These are phyloP conservation scores for Suricata suricatta DNA, from an alignment of 2,113 vertebrate genomes.

Conservation along the genomic window DNA sequence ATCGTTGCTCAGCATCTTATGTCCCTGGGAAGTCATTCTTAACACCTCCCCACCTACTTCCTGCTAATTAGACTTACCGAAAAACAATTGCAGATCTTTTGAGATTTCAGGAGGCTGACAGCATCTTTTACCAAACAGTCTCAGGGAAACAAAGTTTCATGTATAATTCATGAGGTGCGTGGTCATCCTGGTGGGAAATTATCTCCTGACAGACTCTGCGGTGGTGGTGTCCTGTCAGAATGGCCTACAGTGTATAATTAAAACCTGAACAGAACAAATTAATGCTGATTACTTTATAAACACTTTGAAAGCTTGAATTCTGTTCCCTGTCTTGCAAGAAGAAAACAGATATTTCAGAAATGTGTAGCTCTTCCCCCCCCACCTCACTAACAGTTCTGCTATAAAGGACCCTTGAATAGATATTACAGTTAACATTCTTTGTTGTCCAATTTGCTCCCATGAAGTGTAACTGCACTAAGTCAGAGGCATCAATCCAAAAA, in stretches of 20 bases:
- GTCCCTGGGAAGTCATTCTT: slow-evolving; percentile 76
- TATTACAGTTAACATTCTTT: slow-evolving; percentile 73
- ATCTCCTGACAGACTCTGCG: slow-evolving; percentile 86
- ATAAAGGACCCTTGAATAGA: slow-evolving; percentile 71
- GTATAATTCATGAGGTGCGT: slow-evolving; percentile 87
- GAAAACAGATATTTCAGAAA: slow-evolving; percentile 82
- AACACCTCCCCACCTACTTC: slow-evolving; percentile 79
- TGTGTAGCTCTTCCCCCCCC: slow-evolving; percentile 24
- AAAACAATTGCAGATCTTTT: slow-evolving; percentile 85
- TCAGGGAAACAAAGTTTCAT: slow-evolving; percentile 84
- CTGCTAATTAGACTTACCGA: slow-evolving; percentile 83
- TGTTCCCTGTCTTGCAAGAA: slow-evolving; percentile 82
- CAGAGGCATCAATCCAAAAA: slow-evolving; percentile 42
- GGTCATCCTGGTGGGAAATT: slow-evolving; percentile 87
- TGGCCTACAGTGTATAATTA: slow-evolving; percentile 85
- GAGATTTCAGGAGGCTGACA: slow-evolving; percentile 84
- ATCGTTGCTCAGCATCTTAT: slow-evolving; percentile 28
- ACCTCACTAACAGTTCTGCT: slow-evolving; percentile 64
- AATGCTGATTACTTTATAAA: slow-evolving; percentile 87
- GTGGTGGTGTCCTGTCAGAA: slow-evolving; percentile 85
- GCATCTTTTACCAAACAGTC: slow-evolving; percentile 84
- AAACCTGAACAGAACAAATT: slow-evolving; percentile 87
- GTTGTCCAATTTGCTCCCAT: slow-evolving; percentile 63
- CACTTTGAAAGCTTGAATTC: slow-evolving; percentile 83
- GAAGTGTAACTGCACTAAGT: slow-evolving; percentile 45